Evolutionary conservation across 2,888 invertebrate species (phyloP).

Genomic region (Macaria liturata): DNA sequence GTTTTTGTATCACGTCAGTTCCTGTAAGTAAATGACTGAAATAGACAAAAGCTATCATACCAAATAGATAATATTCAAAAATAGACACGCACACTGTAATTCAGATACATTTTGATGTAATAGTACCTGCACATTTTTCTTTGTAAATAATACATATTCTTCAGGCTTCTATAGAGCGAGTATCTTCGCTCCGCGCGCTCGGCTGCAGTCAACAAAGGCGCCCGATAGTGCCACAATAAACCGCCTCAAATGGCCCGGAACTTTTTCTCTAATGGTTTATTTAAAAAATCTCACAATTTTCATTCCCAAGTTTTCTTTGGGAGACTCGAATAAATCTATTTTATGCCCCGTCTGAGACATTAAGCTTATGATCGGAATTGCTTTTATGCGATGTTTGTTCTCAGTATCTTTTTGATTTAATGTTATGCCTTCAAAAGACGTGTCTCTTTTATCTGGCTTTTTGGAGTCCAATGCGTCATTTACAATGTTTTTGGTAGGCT

Average conservation of each 20-base stretch:
- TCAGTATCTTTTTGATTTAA: slow-evolving; percentile 70
- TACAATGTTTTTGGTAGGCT: slow-evolving; percentile 41
- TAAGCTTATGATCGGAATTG: slow-evolving; percentile 75
- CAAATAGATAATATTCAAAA: no score
- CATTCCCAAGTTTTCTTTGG: slow-evolving; percentile 73
- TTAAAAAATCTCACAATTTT: slow-evolving; percentile 80
- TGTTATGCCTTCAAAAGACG: slow-evolving; percentile 64
- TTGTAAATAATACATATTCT: no score
- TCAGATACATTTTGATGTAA: no score
- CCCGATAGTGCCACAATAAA: slow-evolving; percentile 76
- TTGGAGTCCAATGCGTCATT: slow-evolving; percentile 46
- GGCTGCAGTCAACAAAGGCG: slow-evolving; percentile 70
- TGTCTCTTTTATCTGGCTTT: slow-evolving; percentile 51
- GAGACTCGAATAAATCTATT: slow-evolving; percentile 71
- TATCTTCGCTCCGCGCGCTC: slow-evolving; percentile 47
- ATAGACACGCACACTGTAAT: no score
- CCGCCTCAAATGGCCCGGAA: slow-evolving; percentile 79
- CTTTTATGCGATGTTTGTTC: slow-evolving; percentile 80
- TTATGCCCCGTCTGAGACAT: slow-evolving; percentile 73
- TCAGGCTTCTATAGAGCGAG: no score
- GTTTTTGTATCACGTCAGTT: no score
- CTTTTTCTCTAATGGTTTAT: slow-evolving; percentile 82
- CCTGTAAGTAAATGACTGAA: no score
- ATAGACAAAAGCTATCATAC: no score
- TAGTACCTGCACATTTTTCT: no score